These are phyloP conservation scores for Cephus spinipes DNA, from an alignment of 2,888 invertebrate genomes.

Conservation along the genomic window DNA sequence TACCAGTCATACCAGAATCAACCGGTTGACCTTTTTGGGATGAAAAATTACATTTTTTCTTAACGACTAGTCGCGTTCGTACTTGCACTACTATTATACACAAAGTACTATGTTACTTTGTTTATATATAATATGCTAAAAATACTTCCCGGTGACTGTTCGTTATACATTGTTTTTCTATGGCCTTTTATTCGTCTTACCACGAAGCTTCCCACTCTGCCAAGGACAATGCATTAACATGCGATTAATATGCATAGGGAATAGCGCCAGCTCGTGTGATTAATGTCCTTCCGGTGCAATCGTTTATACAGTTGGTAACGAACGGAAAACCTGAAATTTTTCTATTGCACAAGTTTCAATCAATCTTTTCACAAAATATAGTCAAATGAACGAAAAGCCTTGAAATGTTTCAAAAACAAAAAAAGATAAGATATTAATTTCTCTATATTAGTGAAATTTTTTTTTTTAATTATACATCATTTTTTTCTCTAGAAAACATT, in stretches of 20 bases:
- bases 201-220: not conserved
- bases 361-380: too few relatives aligned
- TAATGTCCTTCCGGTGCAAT: not conserved
- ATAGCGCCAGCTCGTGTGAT: not conserved
- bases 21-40: not conserved
- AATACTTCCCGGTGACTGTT: not conserved
- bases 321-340: not conserved
- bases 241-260: not conserved
- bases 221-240: not conserved
- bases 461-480: too few relatives aligned
- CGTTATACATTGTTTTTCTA: not conserved
- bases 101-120: not conserved
- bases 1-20: too few relatives aligned
- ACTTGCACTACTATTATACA: too few relatives aligned
- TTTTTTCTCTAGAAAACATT: not conserved
- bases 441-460: not conserved
- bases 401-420: not conserved
- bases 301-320: not conserved
- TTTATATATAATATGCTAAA: not conserved
- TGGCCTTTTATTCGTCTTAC: not conserved
- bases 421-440: not conserved
- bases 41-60: not conserved
- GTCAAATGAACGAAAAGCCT: not conserved
- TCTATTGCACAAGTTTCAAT: not conserved
- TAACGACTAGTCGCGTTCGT: too few relatives aligned